These are phyloP conservation scores for Thamnophis elegans DNA, from an alignment of 2,797 vertebrate species.

Conservation along the genomic window DNA sequence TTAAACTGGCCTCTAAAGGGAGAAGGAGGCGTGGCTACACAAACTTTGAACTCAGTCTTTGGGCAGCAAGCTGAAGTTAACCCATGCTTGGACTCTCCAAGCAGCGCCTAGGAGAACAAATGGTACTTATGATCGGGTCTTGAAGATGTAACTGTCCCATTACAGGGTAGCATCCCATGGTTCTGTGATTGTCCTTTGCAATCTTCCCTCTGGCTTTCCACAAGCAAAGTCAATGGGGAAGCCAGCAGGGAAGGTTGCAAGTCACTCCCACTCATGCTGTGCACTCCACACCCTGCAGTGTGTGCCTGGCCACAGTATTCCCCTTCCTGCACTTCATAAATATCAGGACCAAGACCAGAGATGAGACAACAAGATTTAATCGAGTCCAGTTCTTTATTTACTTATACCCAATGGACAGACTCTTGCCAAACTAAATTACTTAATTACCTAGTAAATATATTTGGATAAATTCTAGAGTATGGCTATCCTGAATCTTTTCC, in stretches of 20 bases:
- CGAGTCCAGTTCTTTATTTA: background rate
- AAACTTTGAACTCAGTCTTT: too few relatives aligned
- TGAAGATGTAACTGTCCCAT: background rate
- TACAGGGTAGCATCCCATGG: background rate
- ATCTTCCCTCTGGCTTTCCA: background rate
- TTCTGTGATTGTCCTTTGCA: background rate
- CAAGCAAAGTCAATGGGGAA: background rate
- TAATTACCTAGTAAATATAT: background rate
- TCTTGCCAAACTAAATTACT: background rate
- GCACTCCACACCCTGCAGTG: background rate
- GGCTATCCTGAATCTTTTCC: background rate
- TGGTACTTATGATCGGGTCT: background rate
- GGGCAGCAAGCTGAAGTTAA: too few relatives aligned
- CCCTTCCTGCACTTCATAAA: background rate
- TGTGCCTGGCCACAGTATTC: background rate
- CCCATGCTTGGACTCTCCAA: too few relatives aligned
- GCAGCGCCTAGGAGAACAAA: background rate
- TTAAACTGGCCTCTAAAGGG: too few relatives aligned
- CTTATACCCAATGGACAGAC: background rate
- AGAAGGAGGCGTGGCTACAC: too few relatives aligned
- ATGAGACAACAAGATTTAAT: background rate
- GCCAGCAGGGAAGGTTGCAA: background rate
- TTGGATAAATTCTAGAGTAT: too few relatives aligned
- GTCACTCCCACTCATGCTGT: background rate
- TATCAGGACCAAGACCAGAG: background rate